Conservation (phyloP, 2,888 invertebrate species). For the Cataglyphis cursor region DNA sequence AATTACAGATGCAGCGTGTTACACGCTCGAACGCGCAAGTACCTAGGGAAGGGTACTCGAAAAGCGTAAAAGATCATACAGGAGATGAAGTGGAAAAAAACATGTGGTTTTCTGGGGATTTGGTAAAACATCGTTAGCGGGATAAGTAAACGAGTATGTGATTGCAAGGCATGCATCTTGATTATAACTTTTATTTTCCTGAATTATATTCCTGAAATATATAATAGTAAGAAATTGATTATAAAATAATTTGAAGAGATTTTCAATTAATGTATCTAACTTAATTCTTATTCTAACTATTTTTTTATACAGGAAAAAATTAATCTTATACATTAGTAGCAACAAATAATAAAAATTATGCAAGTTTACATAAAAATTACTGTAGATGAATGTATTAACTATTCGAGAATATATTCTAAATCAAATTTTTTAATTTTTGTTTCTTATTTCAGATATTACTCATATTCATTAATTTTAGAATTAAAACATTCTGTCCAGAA, state of each 20-base stretch:
- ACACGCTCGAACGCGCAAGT: constrained; percentile 71
- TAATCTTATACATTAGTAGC: background rate
- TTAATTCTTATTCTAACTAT: background rate
- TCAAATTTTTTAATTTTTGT: background rate
- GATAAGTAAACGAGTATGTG: constrained; percentile 53
- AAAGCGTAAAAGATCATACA: background rate
- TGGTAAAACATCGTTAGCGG: constrained; percentile 49
- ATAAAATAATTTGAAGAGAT: background rate
- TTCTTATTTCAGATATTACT: background rate
- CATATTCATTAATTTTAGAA: background rate
- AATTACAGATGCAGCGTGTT: constrained; percentile 77
- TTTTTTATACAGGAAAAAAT: background rate
- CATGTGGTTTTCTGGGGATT: background rate
- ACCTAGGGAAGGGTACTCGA: constrained; percentile 64
- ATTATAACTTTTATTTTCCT: background rate
- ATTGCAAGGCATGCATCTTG: constrained; percentile 38
- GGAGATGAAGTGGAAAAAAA: constrained; percentile 3
- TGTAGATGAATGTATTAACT: background rate
- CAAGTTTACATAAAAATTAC: background rate
- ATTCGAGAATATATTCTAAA: background rate
- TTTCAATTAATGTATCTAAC: background rate
- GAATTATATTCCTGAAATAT: too few species aligned
- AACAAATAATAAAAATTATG: background rate
- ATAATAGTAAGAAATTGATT: background rate
- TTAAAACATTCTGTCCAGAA: background rate